Conservation (phyloP, 2,797 vertebrate species). For the Meda fulgida region DNA sequence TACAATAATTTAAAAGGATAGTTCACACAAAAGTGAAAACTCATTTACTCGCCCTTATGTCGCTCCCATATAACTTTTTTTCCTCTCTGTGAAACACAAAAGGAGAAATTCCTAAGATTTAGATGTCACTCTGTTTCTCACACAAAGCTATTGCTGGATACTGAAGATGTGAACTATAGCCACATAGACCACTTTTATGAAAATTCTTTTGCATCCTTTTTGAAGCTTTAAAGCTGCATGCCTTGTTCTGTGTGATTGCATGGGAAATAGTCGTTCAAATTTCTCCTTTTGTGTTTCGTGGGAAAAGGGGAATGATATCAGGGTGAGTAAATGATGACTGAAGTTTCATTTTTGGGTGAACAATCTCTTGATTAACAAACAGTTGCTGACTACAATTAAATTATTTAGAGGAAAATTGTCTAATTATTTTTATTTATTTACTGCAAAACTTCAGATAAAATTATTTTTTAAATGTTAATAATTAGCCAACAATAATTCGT, state of each 20-base stretch:
- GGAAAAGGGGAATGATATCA: neutral
- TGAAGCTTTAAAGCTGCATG: neutral
- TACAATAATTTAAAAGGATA: neutral
- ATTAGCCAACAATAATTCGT: neutral
- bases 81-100: neutral
- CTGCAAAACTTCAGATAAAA: no score
- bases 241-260: no score
- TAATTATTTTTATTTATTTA: neutral
- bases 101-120: neutral
- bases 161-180: neutral
- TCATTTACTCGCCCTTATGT: neutral
- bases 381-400: neutral
- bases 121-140: neutral
- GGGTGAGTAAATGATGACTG: neutral
- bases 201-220: neutral
- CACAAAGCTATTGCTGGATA: neutral
- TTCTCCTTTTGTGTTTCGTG: neutral
- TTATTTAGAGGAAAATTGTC: neutral
- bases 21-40: constrained; percentile 9
- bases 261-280: neutral
- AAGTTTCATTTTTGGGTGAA: neutral
- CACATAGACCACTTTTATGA: neutral
- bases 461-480: neutral
- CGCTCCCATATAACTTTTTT: neutral
- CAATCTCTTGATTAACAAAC: neutral